A percentile compares a stretch with the other conserved stretches of the same genome.
phyloP scores from a whole-genome alignment of 1,140 invertebrate genomes.

The Tetragonula clypearis region DNA sequence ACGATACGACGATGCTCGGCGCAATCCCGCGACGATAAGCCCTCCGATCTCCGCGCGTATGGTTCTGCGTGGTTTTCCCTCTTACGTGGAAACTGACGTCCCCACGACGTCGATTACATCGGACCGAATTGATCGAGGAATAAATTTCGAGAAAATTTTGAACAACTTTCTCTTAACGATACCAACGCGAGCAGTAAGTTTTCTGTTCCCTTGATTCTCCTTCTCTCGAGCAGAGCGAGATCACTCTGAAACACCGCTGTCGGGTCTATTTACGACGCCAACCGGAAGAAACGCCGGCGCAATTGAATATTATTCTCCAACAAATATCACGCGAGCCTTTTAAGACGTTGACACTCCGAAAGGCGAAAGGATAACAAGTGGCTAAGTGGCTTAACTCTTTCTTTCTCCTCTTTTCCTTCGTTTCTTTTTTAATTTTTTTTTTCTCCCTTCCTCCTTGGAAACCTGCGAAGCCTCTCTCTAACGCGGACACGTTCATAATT shows the following conservation, averaged over 20 bases:
- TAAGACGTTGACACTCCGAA: neutral
- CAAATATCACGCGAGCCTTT: neutral
- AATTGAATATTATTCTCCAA: neutral
- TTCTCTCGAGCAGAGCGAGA: neutral
- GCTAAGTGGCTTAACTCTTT: neutral
- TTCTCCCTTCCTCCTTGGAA: too few relatives aligned
- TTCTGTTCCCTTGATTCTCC: neutral
- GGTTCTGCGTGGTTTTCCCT: neutral
- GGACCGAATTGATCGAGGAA: neutral
- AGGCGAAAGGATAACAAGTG: neutral
- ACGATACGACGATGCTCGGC: constrained; percentile 2
- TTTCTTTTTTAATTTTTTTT: too few relatives aligned
- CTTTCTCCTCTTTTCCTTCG: too few relatives aligned
- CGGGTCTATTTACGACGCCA: neutral
- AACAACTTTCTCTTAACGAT: neutral
- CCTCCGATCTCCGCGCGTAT: neutral
- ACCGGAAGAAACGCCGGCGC: neutral
- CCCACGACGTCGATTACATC: neutral
- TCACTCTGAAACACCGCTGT: neutral
- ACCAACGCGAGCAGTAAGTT: neutral
- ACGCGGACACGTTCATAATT: constrained; percentile 23
- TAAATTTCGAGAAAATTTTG: neutral
- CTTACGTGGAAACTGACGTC: neutral
- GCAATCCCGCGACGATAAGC: constrained; percentile 49
- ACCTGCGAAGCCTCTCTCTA: neutral